Conservation (phyloP, 1,140 invertebrate genomes). For the Drusus annulatus region DNA sequence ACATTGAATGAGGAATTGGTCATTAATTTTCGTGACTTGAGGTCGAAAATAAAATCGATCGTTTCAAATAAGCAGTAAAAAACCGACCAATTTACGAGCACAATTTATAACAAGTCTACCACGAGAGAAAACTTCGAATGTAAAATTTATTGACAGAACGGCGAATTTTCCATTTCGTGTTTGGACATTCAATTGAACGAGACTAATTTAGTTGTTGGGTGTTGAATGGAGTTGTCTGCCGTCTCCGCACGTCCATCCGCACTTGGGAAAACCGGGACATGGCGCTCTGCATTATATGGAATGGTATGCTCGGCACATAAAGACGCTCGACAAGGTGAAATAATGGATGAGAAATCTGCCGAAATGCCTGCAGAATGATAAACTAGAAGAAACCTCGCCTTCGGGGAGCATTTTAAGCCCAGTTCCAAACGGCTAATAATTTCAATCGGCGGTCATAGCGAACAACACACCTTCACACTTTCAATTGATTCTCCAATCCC, state of each 20-base stretch:
- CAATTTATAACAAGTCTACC: background rate
- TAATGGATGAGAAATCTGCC: slow-evolving; percentile 14
- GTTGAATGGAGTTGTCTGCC: background rate
- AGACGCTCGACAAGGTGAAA: slow-evolving; percentile 31
- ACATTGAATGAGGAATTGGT: background rate
- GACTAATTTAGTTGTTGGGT: background rate
- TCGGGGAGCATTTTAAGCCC: background rate
- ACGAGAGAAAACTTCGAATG: background rate
- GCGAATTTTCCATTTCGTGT: background rate
- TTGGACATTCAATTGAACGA: background rate
- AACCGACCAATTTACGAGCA: background rate
- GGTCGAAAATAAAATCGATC: no score
- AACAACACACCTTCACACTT: background rate
- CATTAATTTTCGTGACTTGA: no score
- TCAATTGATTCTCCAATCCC: slow-evolving; percentile 12
- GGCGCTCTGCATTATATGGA: background rate
- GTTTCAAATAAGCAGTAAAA: no score
- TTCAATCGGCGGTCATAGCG: background rate
- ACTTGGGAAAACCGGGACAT: slow-evolving; percentile 24
- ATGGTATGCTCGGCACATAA: slow-evolving; percentile 36
- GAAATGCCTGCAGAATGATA: slow-evolving; percentile 37
- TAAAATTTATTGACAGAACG: background rate
- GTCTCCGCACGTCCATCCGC: background rate
- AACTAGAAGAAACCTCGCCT: slow-evolving; percentile 35
- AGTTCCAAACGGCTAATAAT: background rate